Evolutionary conservation across 1,140 invertebrate genomes (phyloP).

Genomic region (Drosophila mauritiana): DNA sequence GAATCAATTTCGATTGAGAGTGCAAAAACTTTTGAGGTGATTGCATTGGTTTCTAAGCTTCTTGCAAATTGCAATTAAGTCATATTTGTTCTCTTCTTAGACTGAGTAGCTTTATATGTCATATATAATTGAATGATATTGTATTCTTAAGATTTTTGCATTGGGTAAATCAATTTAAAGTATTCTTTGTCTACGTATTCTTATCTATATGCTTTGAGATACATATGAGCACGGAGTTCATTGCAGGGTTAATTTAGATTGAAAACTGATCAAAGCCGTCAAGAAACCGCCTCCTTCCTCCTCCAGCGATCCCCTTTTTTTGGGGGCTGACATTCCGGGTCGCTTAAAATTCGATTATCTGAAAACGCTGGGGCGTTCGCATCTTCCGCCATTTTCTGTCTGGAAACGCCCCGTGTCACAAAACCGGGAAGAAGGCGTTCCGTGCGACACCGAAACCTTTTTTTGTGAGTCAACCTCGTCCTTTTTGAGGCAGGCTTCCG

Average conservation of each 20-base stretch:
- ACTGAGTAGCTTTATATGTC: background rate
- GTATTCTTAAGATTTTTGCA: background rate
- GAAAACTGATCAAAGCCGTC: background rate
- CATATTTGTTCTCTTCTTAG: background rate
- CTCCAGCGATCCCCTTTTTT: background rate
- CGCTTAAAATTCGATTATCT: constrained; percentile 63
- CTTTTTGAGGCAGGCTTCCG: constrained; percentile 47
- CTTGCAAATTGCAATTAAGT: background rate
- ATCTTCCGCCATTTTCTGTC: constrained; percentile 75
- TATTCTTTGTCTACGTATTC: too few species aligned
- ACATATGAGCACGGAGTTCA: background rate
- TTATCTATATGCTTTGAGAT: too few species aligned
- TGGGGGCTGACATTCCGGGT: background rate
- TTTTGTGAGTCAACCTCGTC: constrained; percentile 11
- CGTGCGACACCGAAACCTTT: constrained; percentile 69
- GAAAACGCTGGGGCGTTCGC: constrained; percentile 38
- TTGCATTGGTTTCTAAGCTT: background rate
- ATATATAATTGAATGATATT: too few species aligned
- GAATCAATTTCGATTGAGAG: background rate
- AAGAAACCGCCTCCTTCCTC: background rate
- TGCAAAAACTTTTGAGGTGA: constrained; percentile 4
- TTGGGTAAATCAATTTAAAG: too few species aligned
- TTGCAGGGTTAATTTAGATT: background rate
- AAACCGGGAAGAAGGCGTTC: constrained; percentile 76
- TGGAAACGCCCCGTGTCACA: constrained; percentile 64